Percentiles rank a stretch among this genome's conserved stretches.
Evolutionary conservation across 2,888 invertebrate genomes (phyloP).

Genomic region (Dryobota labecula): DNA sequence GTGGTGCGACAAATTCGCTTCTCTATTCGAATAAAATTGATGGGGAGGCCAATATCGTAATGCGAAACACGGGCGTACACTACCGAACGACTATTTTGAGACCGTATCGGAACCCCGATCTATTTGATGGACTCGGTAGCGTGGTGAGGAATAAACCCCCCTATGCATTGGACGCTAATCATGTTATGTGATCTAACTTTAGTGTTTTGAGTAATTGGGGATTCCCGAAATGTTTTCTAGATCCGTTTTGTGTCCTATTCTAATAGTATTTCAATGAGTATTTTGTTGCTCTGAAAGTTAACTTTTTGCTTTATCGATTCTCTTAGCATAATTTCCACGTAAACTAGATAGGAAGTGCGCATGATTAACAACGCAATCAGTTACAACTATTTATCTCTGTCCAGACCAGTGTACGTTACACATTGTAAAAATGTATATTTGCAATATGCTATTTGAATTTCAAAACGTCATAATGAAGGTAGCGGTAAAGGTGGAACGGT

Average conservation of each 20-base stretch:
- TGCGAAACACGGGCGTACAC: constrained; percentile 79
- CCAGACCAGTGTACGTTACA: constrained; percentile 66
- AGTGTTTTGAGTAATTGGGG: constrained; percentile 77
- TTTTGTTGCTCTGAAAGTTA: neutral
- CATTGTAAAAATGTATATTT: constrained; percentile 71
- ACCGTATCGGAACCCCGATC: constrained; percentile 84
- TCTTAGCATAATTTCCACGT: constrained; percentile 49
- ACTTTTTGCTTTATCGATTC: constrained; percentile 17
- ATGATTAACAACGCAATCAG: constrained; percentile 69
- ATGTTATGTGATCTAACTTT: constrained; percentile 79
- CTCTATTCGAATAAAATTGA: constrained; percentile 81
- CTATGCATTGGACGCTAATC: constrained; percentile 80
- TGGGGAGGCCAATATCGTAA: constrained; percentile 86
- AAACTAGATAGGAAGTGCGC: constrained; percentile 58
- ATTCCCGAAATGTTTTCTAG: constrained; percentile 69
- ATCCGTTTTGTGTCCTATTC: constrained; percentile 30
- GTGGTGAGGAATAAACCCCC: constrained; percentile 75
- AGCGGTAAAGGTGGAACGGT: constrained; percentile 76
- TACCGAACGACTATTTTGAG: constrained; percentile 80
- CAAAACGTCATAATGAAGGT: constrained; percentile 75
- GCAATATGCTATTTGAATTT: constrained; percentile 82
- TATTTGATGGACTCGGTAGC: constrained; percentile 86
- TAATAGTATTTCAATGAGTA: neutral
- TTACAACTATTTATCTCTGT: constrained; percentile 61
- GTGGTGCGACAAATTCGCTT: constrained; percentile 69